phyloP scores from a whole-genome alignment of 2,797 vertebrate species.

The Halcyon badia region DNA sequence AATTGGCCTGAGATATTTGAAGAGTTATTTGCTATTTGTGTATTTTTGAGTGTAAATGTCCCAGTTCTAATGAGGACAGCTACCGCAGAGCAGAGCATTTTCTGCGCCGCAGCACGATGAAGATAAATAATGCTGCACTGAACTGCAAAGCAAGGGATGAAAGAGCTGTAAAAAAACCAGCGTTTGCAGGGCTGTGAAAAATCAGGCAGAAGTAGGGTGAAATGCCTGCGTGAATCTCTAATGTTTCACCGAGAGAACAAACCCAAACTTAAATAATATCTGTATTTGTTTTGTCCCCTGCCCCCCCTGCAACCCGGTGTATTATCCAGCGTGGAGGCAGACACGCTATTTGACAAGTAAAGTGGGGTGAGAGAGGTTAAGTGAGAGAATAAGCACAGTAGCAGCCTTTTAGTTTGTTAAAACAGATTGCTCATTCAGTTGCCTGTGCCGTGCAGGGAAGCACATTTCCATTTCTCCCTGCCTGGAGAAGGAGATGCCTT shows the following conservation, averaged over 20 bases:
- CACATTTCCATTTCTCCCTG: background rate
- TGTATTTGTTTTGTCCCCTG: slow-evolving; percentile 15
- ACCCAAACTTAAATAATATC: background rate
- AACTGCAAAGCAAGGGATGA: background rate
- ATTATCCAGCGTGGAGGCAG: slow-evolving; percentile 1
- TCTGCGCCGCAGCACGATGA: background rate
- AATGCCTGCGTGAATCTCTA: rapidly evolving
- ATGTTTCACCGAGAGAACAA: background rate
- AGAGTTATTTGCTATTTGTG: background rate
- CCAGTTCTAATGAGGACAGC: background rate
- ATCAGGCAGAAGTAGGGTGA: background rate
- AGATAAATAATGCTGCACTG: background rate
- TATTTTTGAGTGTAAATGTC: background rate
- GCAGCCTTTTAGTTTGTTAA: background rate
- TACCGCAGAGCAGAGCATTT: background rate
- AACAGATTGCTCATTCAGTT: slow-evolving; percentile 54
- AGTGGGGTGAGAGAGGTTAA: slow-evolving; percentile 47
- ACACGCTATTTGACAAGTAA: background rate
- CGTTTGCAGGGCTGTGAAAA: slow-evolving; percentile 12
- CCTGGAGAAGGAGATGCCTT: background rate
- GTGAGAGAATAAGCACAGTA: slow-evolving; percentile 24
- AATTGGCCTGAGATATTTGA: background rate
- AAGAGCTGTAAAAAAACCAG: background rate
- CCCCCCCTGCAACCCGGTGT: background rate
- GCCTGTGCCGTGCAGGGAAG: background rate